phyloP scores from a whole-genome alignment of 2,113 vertebrate genomes.

The Myiagra hebetior region DNA sequence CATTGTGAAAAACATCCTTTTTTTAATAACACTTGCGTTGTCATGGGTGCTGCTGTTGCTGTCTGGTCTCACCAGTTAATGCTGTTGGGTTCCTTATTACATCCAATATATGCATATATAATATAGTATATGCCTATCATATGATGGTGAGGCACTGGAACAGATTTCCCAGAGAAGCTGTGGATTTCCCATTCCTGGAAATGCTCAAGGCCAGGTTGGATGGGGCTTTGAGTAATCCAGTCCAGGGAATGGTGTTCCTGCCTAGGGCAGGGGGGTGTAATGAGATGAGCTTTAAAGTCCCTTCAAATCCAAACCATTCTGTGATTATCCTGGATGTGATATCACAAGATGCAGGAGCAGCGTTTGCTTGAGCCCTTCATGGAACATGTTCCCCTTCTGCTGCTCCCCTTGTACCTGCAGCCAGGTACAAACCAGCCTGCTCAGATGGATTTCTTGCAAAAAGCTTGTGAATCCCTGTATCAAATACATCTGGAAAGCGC shows the following conservation, averaged over 20 bases:
- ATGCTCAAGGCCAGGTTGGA: not conserved
- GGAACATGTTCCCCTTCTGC: not conserved
- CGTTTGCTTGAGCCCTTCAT: rapidly evolving
- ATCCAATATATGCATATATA: not conserved
- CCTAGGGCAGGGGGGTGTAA: not conserved
- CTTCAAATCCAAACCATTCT: not conserved
- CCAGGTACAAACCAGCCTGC: not conserved
- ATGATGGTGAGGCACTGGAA: not conserved
- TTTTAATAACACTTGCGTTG: not conserved
- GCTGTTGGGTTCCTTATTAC: not conserved
- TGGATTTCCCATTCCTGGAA: not conserved
- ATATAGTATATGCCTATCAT: not conserved
- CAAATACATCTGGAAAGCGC: not conserved
- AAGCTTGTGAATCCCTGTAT: not conserved
- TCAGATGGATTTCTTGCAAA: not conserved
- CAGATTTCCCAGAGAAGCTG: not conserved
- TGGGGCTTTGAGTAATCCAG: not conserved
- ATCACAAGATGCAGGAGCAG: not conserved
- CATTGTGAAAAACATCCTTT: not conserved
- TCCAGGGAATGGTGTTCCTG: not conserved
- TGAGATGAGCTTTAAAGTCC: not conserved
- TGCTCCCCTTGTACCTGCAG: not conserved
- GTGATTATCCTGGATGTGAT: not conserved
- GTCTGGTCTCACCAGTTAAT: not conserved
- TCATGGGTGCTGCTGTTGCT: not conserved